Conservation (phyloP, 1,140 invertebrate species). For the Anagrus nilaparvatae region DNA sequence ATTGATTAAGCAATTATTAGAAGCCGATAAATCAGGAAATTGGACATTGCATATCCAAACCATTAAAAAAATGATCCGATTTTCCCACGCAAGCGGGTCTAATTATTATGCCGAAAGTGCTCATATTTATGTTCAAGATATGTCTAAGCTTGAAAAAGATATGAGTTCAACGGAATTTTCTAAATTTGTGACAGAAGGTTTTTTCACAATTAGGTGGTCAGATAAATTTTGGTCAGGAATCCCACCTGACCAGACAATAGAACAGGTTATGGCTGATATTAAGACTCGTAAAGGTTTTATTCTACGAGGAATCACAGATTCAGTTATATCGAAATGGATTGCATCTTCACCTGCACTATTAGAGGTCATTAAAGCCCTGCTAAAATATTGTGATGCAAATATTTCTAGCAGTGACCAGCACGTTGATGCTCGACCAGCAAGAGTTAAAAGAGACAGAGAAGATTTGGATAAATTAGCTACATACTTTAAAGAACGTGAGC, state of each 20-base stretch:
- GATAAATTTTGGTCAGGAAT: slow-evolving; percentile 37
- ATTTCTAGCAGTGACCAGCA: slow-evolving; percentile 27
- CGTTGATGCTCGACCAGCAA: slow-evolving; percentile 26
- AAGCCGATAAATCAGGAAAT: slow-evolving; percentile 31
- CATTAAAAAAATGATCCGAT: slow-evolving; percentile 29
- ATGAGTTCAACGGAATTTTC: slow-evolving; percentile 25
- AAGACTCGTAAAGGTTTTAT: slow-evolving; percentile 26
- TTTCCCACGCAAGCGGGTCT: slow-evolving; percentile 32
- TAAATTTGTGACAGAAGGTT: slow-evolving; percentile 23
- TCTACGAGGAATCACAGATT: slow-evolving; percentile 19
- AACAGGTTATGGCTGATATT: slow-evolving; percentile 29
- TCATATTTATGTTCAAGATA: slow-evolving; percentile 31
- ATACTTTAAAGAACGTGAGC: no score
- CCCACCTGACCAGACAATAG: slow-evolving; percentile 32
- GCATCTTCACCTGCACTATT: slow-evolving; percentile 14
- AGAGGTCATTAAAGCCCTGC: slow-evolving; percentile 24
- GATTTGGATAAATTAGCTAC: slow-evolving; percentile 18
- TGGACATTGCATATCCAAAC: slow-evolving; percentile 25
- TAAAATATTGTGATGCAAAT: slow-evolving; percentile 24
- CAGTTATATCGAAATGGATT: slow-evolving; percentile 20
- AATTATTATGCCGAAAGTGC: slow-evolving; percentile 29
- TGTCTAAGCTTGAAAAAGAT: slow-evolving; percentile 20
- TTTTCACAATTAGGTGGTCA: slow-evolving; percentile 28
- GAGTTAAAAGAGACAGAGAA: slow-evolving; percentile 23
- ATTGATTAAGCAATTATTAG: slow-evolving; percentile 32